Conservation (phyloP, 2,888 invertebrate genomes). For the Nemurella pictetii region DNA sequence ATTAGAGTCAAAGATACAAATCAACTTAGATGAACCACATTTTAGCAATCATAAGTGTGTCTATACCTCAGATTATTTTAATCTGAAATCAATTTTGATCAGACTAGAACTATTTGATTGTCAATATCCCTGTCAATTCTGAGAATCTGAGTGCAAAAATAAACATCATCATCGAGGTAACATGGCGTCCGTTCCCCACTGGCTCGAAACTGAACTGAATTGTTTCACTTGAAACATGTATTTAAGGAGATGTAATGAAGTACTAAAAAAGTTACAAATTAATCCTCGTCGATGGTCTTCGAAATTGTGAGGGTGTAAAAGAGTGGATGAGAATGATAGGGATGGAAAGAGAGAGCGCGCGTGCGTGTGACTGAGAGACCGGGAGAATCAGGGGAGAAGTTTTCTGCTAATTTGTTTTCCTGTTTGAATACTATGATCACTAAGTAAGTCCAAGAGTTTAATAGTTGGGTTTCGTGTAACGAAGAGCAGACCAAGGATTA, state of each 20-base stretch:
- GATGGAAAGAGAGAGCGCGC: slow-evolving; percentile 3
- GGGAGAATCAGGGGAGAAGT: neutral
- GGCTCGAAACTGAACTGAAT: neutral
- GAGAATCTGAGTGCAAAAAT: no score
- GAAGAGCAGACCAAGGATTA: slow-evolving; percentile 37
- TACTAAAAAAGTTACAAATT: slow-evolving; percentile 41
- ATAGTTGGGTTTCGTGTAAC: slow-evolving; percentile 34
- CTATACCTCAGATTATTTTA: no score
- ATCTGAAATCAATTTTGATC: no score
- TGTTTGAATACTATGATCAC: slow-evolving; percentile 8
- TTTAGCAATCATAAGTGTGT: no score
- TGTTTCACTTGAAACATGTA: slow-evolving; percentile 41
- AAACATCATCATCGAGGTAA: no score
- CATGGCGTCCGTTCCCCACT: neutral
- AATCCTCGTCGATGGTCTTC: slow-evolving; percentile 34
- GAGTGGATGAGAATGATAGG: neutral
- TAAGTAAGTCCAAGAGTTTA: slow-evolving; percentile 17
- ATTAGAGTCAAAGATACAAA: no score
- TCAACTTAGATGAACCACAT: no score
- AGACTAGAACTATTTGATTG: no score
- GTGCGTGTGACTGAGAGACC: no score
- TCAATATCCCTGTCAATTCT: no score
- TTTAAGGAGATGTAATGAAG: slow-evolving; percentile 40
- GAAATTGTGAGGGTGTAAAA: slow-evolving; percentile 10
- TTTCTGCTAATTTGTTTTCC: slow-evolving; percentile 40